Evolutionary conservation across 2,888 invertebrate species (phyloP).

Genomic region (Hermaeophaga mercurialis): DNA sequence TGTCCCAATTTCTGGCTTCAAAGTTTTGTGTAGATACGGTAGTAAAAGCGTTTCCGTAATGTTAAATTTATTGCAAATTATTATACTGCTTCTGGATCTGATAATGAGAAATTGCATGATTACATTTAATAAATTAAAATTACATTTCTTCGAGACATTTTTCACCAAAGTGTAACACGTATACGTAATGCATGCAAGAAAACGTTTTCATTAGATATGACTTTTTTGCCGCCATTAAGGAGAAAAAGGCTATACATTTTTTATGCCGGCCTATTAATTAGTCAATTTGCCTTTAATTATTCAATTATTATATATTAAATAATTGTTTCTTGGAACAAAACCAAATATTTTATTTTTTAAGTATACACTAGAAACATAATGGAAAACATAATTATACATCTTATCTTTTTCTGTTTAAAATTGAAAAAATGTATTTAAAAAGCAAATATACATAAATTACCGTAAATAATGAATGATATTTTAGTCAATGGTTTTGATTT

Average conservation of each 20-base stretch:
- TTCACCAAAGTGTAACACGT: constrained; percentile 3
- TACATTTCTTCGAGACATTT: constrained; percentile 11
- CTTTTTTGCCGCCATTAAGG: constrained; percentile 1
- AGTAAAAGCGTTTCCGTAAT: constrained; percentile 26
- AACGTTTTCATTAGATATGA: constrained; percentile 2
- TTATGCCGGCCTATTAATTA: no score
- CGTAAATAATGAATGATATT: no score
- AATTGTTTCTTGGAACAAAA: no score
- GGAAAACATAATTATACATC: no score
- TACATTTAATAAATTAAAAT: constrained; percentile 19
- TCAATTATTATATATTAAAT: no score
- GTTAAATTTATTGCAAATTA: constrained; percentile 21
- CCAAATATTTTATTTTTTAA: no score
- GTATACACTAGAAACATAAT: no score
- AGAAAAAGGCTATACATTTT: constrained; percentile 3
- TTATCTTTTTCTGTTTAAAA: no score
- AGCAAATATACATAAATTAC: no score
- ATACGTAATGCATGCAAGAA: constrained; percentile 8
- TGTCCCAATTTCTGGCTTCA: constrained; percentile 17
- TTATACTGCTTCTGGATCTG: constrained; percentile 13
- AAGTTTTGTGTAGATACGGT: constrained; percentile 23
- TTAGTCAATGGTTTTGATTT: no score
- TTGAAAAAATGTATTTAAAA: no score
- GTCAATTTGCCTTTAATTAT: no score
- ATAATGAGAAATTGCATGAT: constrained; percentile 13